These are phyloP conservation scores for Chloropsis hardwickii DNA, from an alignment of 2,113 vertebrate genomes.

Conservation along the genomic window DNA sequence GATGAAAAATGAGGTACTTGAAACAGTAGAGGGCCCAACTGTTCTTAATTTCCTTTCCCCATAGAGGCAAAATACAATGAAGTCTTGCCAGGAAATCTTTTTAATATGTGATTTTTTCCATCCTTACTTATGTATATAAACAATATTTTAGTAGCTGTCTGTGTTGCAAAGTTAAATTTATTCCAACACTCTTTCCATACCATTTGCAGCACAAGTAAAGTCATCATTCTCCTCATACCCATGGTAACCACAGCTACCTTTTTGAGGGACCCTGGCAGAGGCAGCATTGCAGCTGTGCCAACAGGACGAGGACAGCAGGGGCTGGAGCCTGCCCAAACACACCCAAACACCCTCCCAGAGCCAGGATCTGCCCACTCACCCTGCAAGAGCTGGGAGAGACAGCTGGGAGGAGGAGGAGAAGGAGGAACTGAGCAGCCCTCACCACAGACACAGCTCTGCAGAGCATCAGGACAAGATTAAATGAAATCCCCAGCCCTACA, in stretches of 20 bases:
- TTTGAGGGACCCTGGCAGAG: background rate
- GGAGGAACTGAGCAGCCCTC: background rate
- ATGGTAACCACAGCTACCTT: background rate
- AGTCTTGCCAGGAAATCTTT: background rate
- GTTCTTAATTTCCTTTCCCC: background rate
- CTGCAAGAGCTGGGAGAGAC: background rate
- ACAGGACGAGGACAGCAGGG: accelerated
- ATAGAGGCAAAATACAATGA: background rate
- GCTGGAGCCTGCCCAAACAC: background rate
- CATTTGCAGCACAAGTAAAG: background rate
- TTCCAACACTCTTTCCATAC: background rate
- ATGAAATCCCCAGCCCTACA: background rate
- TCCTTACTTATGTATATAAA: background rate
- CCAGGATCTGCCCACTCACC: background rate
- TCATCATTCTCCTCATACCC: background rate
- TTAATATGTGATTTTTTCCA: background rate
- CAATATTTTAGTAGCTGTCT: background rate
- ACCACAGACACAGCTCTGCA: background rate
- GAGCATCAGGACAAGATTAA: background rate
- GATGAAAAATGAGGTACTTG: background rate
- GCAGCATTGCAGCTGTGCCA: background rate
- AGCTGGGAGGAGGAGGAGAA: background rate
- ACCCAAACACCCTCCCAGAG: background rate
- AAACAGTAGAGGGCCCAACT: background rate
- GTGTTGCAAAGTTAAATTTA: background rate